phyloP scores from a whole-genome alignment of 2,797 vertebrate species.

The Phoxinus dragarum region DNA sequence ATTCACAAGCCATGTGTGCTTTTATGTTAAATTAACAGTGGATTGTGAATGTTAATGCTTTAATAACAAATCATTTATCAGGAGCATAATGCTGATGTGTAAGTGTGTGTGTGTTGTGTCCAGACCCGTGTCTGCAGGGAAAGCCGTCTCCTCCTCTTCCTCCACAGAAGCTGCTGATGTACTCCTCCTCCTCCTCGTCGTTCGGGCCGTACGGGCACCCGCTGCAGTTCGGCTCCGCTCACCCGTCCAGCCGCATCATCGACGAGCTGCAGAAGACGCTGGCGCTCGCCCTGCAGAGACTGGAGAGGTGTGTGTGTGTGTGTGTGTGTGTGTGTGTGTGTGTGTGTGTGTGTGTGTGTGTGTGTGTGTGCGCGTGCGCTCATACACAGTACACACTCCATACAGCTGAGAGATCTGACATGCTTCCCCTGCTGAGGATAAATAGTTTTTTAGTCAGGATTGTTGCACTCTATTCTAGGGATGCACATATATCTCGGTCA shows the following conservation, averaged over 20 bases:
- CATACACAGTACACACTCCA: neutral
- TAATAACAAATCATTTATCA: too few relatives aligned
- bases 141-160: conserved; percentile 97
- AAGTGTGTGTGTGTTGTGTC: conserved; percentile 6
- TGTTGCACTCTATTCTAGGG: neutral
- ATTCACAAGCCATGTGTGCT: too few relatives aligned
- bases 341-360: conserved; percentile 80
- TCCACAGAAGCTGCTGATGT: conserved; percentile 99
- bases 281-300: conserved; percentile 97
- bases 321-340: conserved; percentile 75
- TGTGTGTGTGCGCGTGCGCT: conserved; percentile 72
- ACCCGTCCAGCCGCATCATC: conserved; percentile 91
- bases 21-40: too few relatives aligned
- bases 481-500: too few relatives aligned
- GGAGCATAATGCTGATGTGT: neutral
- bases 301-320: conserved; percentile 91
- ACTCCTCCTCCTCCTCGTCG: conserved; percentile 78
- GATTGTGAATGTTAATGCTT: too few relatives aligned
- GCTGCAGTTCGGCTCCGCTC: conserved; percentile 89
- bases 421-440: neutral
- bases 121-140: conserved; percentile 93
- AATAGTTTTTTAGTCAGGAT: neutral
- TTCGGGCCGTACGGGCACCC: conserved; percentile 87
- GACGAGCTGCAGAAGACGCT: conserved; percentile 97
- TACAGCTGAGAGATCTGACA: too few relatives aligned